These are phyloP conservation scores for Hyles euphorbiae DNA, from an alignment of 1,140 invertebrate genomes.

Conservation along the genomic window DNA sequence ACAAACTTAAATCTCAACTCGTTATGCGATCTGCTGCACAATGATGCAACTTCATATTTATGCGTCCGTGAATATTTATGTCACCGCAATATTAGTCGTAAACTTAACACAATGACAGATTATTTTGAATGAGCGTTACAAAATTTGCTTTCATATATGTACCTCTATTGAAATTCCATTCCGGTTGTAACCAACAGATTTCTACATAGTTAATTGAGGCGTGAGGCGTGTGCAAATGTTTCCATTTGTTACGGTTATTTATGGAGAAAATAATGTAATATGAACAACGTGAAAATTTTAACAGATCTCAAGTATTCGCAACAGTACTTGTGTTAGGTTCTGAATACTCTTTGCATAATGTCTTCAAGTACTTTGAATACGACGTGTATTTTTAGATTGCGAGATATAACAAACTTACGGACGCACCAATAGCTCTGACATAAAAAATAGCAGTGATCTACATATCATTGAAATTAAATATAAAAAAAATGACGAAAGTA, in stretches of 20 bases:
- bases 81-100: too few relatives aligned
- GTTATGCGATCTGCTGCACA: neutral
- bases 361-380: neutral
- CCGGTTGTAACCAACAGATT: constrained; percentile 18
- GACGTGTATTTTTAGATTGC: too few relatives aligned
- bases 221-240: constrained; percentile 19
- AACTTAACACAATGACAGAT: too few relatives aligned
- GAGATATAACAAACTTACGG: too few relatives aligned
- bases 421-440: too few relatives aligned
- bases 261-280: neutral
- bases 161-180: constrained; percentile 21
- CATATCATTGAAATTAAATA: too few relatives aligned
- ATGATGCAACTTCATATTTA: too few relatives aligned
- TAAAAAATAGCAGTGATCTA: too few relatives aligned
- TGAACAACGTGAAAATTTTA: neutral
- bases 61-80: too few relatives aligned
- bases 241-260: constrained; percentile 5
- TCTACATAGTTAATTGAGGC: constrained; percentile 25
- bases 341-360: neutral
- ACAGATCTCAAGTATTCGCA: neutral
- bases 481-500: too few relatives aligned
- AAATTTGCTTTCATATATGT: constrained; percentile 19
- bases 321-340: neutral
- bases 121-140: too few relatives aligned
- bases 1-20: neutral